phyloP scores from a whole-genome alignment of 2,888 invertebrate genomes.

The Hipparchia semele region DNA sequence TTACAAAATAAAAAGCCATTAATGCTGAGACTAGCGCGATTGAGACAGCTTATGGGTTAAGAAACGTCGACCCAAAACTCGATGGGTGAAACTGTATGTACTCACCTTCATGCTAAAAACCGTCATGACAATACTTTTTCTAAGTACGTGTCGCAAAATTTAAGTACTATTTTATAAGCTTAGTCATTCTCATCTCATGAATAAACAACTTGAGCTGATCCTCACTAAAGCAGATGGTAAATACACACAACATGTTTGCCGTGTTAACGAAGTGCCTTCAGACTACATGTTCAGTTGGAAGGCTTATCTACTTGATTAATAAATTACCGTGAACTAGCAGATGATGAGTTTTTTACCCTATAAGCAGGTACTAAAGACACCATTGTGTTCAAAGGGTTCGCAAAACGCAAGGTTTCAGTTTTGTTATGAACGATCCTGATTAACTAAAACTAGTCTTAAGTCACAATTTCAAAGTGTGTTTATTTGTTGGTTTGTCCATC shows the following conservation, averaged over 20 bases:
- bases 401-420: neutral
- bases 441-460: no score
- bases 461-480: no score
- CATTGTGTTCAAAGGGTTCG: neutral
- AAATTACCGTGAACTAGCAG: neutral
- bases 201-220: slow-evolving; percentile 29
- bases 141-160: neutral
- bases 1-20: no score
- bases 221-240: slow-evolving; percentile 29
- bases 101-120: no score
- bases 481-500: no score
- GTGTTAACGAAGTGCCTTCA: slow-evolving; percentile 35
- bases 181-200: slow-evolving; percentile 20
- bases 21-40: no score
- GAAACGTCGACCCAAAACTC: no score
- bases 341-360: neutral
- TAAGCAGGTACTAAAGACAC: neutral
- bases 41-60: no score
- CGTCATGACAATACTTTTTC: neutral
- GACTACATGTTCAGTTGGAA: slow-evolving; percentile 21
- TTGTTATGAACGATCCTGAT: no score
- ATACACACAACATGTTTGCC: slow-evolving; percentile 31
- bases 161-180: slow-evolving; percentile 1
- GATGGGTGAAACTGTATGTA: no score
- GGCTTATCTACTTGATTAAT: slow-evolving; percentile 2